Evolutionary conservation across 2,113 vertebrate species (phyloP), one percentile per base, ranked within the genome.

Genomic region (Nothoprocta pentlandii): DNA sequence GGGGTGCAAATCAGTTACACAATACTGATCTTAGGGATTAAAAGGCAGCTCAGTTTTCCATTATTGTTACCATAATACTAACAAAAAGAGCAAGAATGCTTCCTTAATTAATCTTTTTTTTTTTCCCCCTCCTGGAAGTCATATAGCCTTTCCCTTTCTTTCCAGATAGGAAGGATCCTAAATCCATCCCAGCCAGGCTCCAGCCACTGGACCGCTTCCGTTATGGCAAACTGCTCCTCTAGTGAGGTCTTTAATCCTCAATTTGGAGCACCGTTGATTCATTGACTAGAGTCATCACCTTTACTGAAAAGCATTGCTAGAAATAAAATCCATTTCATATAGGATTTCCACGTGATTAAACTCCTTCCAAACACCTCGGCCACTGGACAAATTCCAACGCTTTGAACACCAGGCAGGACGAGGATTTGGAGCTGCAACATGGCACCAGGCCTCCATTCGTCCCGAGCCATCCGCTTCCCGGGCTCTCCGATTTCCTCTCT

Each of bases 331-430:
- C 22, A 25, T 46, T n/a, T 21, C 22, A 47, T 25, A 49, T 7
- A 47, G 34, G 25, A 15, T 34, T 34, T 49, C 32, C 46, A 16
- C 16, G 9, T 25, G 10, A 16, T 16, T 69, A 49, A 47, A 32
- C 30, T 69, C 44, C n/a, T 10, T 69, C 21, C 32, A n/a, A n/a
- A 46, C 32, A 47, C 30, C 28, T 58, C 28, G 10, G 30, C 16
- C 17, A 58, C 10, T 30, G 17, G 32, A 58, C 17, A 16, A 30
- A 61, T 91, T 80, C 39, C 25, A 81, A 49, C 25, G 28, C 0
- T 66, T 51, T 41, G 21, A 0, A 3, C 30, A 58, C 61, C 26
- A 16, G 6, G 47, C 2, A 67, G 8, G 0, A 59, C 8, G 36
- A 61, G 1, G 3, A 32, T 78, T 85, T 54, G 47, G 79, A 16